Evolutionary conservation across 2,113 vertebrate species (phyloP).

Genomic region (Sapajus apella): DNA sequence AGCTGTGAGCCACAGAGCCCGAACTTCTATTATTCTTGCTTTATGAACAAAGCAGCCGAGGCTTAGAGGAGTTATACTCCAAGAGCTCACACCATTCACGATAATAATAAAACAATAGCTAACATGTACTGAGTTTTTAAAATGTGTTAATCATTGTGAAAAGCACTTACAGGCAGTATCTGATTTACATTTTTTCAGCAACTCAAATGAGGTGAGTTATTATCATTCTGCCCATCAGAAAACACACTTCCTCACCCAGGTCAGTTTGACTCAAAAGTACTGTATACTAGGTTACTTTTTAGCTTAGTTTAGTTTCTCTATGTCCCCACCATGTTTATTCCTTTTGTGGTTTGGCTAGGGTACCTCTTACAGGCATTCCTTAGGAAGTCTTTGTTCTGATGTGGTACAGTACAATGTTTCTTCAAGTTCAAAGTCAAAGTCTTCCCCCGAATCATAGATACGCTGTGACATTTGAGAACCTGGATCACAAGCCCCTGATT

Average conservation of each 20-base stretch:
- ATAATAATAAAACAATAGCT: neutral
- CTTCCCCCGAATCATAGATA: neutral
- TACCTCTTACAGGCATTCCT: neutral
- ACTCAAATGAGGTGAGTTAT: neutral
- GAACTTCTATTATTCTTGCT: neutral
- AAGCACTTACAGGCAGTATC: neutral
- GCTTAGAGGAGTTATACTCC: neutral
- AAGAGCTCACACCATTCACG: neutral
- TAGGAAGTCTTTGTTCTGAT: neutral
- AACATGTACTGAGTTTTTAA: neutral
- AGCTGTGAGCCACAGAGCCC: too few relatives aligned
- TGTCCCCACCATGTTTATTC: neutral
- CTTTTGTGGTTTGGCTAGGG: neutral
- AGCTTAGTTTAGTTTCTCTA: neutral
- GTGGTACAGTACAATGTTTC: fast-evolving
- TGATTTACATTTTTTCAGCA: neutral
- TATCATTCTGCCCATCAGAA: neutral
- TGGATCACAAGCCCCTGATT: neutral
- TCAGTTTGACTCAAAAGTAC: neutral
- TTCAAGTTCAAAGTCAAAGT: neutral
- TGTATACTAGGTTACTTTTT: neutral
- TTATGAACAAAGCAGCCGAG: neutral
- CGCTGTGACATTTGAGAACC: neutral
- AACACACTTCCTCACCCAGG: neutral
- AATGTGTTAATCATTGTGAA: neutral